Conservation (phyloP, 2,888 invertebrate genomes). For the Achlya flavicornis region DNA sequence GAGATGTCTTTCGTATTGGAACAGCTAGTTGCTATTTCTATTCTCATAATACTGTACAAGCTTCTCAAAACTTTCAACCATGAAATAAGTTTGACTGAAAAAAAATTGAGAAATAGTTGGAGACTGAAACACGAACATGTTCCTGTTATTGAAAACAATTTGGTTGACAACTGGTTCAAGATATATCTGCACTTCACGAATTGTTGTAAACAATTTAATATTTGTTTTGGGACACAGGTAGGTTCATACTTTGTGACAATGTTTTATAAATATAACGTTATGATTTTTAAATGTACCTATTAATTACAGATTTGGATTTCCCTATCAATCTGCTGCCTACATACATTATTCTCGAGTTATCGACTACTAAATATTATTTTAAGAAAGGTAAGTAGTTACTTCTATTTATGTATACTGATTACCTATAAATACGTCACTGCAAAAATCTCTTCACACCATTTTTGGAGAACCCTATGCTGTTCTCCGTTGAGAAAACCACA, state of each 20-base stretch:
- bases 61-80: background rate
- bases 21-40: background rate
- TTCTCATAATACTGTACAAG: background rate
- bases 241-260: background rate
- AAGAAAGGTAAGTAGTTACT: background rate
- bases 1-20: background rate
- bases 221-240: conserved; percentile 10
- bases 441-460: no score
- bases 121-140: background rate
- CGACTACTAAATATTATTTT: background rate
- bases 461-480: no score
- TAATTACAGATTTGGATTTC: background rate
- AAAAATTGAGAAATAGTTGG: background rate
- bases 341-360: background rate
- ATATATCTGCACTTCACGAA: conserved; percentile 1
- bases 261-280: background rate
- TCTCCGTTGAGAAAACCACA: no score
- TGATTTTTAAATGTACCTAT: background rate
- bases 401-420: background rate
- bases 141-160: background rate
- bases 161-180: background rate
- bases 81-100: background rate
- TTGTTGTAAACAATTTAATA: background rate
- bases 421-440: no score
- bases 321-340: background rate